Percentiles rank a stretch among this genome's conserved stretches.
These are phyloP conservation scores for Triplophysa rosa DNA, from an alignment of 2,113 vertebrate genomes.

Conservation along the genomic window DNA sequence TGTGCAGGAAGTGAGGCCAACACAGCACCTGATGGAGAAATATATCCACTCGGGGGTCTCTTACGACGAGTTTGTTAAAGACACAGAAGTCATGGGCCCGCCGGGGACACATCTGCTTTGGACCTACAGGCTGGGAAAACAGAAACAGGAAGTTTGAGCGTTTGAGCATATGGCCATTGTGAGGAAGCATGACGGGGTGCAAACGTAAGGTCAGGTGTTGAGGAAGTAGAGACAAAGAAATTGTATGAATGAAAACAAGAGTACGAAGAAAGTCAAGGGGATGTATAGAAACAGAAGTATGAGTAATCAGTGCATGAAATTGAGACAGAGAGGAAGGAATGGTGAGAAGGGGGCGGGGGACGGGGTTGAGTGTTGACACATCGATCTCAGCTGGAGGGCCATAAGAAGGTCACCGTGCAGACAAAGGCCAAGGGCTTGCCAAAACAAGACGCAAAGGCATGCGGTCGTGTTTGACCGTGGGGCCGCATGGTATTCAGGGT, in stretches of 20 bases:
- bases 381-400: conserved; percentile 20
- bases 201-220: not conserved
- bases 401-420: conserved; percentile 36
- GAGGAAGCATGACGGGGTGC: not conserved
- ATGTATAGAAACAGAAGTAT: not conserved
- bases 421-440: conserved; percentile 34
- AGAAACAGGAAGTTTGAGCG: not conserved
- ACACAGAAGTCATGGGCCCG: conserved; percentile 52
- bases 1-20: conserved; percentile 53
- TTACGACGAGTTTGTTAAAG: conserved; percentile 56
- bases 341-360: not conserved
- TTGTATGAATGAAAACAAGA: not conserved
- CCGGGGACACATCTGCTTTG: conserved; percentile 44
- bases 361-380: conserved; percentile 43
- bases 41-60: conserved; percentile 56
- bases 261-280: not conserved
- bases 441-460: not conserved
- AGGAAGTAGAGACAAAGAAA: conserved; percentile 14
- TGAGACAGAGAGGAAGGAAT: conserved; percentile 6
- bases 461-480: not conserved
- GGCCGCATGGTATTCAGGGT: conserved; percentile 6
- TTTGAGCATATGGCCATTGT: not conserved
- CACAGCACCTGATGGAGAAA: conserved; percentile 56
- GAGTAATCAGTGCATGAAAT: conserved; percentile 16
- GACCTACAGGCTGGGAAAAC: conserved; percentile 22